Evolutionary conservation across 1,140 invertebrate genomes (phyloP), one percentile per base, ranked within the genome.

Genomic region (Bombus ignitus): DNA sequence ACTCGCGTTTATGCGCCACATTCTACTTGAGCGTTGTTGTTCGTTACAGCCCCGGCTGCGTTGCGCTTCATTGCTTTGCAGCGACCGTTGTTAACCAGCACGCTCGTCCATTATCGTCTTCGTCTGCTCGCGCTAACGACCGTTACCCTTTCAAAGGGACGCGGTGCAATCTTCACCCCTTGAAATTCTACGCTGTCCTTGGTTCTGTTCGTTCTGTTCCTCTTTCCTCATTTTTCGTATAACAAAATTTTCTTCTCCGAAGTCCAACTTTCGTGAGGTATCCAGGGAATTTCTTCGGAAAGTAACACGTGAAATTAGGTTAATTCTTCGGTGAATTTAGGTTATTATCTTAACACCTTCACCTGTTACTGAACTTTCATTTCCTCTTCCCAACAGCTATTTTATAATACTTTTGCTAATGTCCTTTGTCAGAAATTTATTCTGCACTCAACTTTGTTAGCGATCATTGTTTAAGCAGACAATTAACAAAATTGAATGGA

Each of bases 21-120:
- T 42, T 35, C 42, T 53, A 47, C 42, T 68, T 25, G 28, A 59
- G 37, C 79, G 35, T 57, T 28, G 59, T 62, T 28, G 59, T 62
- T 59, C 37, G 57, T 66, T 74, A 22, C 32, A 68, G 25, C 53
- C 81, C 35, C 39, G 25, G 13, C 44, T 25, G 35, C 82, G 10
- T 79, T 71, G 65, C 75, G 70, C 47, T 71, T 66, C 47, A 42
- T 79, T 37, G 82, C 82, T 59, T 44, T 47, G 70, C 71, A 28
- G 22, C 42, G 44, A 39, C 42, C 42, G 39, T 77, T 78, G 74
- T 84, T 84, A 79, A 66, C n/a, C 44, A 22, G 35, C 65, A 28
- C 37, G 72, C 72, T 77, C 81, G 35, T 83, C 81, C 81, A 77
- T 83, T 83, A 83, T 12, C 62, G 35, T n/a, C 47, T 53, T 77